These are phyloP conservation scores for Lepidocyrtinus sp. DNA, from an alignment of 2,888 invertebrate genomes.

Conservation along the genomic window DNA sequence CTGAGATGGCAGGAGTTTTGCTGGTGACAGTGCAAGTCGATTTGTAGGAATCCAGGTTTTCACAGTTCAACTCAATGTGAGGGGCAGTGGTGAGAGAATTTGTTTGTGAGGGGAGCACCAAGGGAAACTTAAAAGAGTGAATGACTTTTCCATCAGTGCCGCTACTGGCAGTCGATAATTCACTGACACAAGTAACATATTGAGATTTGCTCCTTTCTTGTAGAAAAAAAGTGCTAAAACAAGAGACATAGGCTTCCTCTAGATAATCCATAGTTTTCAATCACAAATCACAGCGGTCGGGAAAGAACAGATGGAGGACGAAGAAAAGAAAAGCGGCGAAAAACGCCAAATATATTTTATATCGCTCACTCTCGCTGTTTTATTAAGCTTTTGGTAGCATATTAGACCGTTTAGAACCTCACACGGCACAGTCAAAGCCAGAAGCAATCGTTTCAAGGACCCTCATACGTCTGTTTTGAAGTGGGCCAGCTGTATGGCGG, in stretches of 20 bases:
- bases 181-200: conserved; percentile 55
- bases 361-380: no score
- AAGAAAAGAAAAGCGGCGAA: not conserved
- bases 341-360: not conserved
- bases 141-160: not conserved
- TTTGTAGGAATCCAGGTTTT: conserved; percentile 28
- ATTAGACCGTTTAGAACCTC: not conserved
- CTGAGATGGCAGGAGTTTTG: conserved; percentile 6
- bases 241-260: conserved; percentile 11
- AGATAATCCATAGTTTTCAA: conserved; percentile 50
- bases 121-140: no score
- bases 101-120: conserved; percentile 13
- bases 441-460: conserved; percentile 21
- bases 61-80: conserved; percentile 23
- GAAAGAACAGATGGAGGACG: not conserved
- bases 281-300: conserved; percentile 44
- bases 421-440: conserved; percentile 16
- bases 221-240: not conserved
- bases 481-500: conserved; percentile 12
- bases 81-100: conserved; percentile 22
- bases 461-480: conserved; percentile 17
- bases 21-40: conserved; percentile 36
- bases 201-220: conserved; percentile 42
- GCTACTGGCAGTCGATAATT: conserved; percentile 47
- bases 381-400: not conserved